Percentiles rank a stretch among this genome's conserved stretches.
Evolutionary conservation across 2,888 invertebrate genomes (phyloP).

Genomic region (Melinaea menophilus): DNA sequence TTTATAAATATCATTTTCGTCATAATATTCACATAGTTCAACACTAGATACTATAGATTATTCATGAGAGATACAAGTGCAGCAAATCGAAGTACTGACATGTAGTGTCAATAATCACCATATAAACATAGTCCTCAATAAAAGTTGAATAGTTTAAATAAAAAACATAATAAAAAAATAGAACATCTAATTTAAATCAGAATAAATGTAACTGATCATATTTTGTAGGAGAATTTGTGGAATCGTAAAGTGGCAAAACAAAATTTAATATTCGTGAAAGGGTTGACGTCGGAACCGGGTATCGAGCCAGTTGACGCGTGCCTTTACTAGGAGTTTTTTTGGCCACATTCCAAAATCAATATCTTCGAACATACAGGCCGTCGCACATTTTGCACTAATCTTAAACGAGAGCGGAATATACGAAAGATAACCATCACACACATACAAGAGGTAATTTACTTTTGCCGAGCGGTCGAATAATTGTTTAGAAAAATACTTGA

Average conservation of each 20-base stretch:
- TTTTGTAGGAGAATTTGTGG: slow-evolving; percentile 65
- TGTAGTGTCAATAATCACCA: no score
- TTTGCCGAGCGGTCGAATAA: slow-evolving; percentile 17
- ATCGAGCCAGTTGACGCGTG: slow-evolving; percentile 75
- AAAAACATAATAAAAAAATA: background rate
- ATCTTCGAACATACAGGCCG: slow-evolving; percentile 71
- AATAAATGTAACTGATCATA: slow-evolving; percentile 58
- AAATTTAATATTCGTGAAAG: slow-evolving; percentile 79
- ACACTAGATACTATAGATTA: no score
- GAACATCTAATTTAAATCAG: slow-evolving; percentile 43
- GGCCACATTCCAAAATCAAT: slow-evolving; percentile 77
- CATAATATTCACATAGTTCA: no score
- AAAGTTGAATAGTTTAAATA: background rate
- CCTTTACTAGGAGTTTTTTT: slow-evolving; percentile 73
- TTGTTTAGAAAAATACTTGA: slow-evolving; percentile 9
- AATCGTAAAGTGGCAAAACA: slow-evolving; percentile 77
- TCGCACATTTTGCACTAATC: slow-evolving; percentile 74
- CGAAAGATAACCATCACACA: slow-evolving; percentile 35
- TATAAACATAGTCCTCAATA: no score
- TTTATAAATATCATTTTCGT: no score
- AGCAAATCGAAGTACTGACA: no score
- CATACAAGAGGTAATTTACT: slow-evolving; percentile 15
- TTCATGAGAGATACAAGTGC: no score
- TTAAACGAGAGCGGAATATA: slow-evolving; percentile 53
- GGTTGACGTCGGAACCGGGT: slow-evolving; percentile 73